Evolutionary conservation across 2,113 vertebrate genomes (phyloP).

Genomic region (Phycodurus eques): DNA sequence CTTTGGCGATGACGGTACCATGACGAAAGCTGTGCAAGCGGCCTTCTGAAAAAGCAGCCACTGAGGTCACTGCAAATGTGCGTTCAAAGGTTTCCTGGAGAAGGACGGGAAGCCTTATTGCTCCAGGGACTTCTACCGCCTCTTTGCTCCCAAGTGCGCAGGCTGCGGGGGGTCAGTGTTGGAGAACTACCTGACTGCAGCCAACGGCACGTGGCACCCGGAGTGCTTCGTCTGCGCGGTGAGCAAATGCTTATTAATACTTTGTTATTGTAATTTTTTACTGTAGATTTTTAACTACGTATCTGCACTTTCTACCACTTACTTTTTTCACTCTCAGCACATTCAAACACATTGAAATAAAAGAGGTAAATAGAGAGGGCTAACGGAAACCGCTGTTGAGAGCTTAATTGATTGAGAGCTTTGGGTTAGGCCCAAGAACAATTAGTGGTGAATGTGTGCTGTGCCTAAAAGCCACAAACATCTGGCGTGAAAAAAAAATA

Average conservation of each 20-base stretch:
- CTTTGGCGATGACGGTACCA: constrained; percentile 81
- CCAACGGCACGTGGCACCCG: constrained; percentile 84
- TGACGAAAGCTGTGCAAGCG: neutral
- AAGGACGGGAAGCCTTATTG: constrained; percentile 85
- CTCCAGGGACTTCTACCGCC: constrained; percentile 79
- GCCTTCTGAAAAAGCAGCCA: neutral
- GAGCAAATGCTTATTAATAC: constrained; percentile 55
- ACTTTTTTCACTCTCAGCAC: no score
- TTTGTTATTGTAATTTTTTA: constrained; percentile 9
- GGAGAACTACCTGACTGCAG: constrained; percentile 84
- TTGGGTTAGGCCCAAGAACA: no score
- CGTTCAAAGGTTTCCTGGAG: constrained; percentile 80
- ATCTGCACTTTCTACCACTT: neutral
- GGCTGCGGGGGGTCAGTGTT: constrained; percentile 81
- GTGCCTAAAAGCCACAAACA: no score
- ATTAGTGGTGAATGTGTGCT: no score
- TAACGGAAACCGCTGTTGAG: no score
- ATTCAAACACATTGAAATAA: no score
- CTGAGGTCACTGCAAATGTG: neutral
- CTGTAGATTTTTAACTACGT: no score
- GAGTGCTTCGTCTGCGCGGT: constrained; percentile 92
- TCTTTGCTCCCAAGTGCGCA: constrained; percentile 87
- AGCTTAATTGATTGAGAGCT: no score
- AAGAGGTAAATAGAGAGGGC: no score
- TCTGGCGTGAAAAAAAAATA: no score